Conservation (phyloP, 2,888 invertebrate species). For the Sceliomorpha sp. region DNA sequence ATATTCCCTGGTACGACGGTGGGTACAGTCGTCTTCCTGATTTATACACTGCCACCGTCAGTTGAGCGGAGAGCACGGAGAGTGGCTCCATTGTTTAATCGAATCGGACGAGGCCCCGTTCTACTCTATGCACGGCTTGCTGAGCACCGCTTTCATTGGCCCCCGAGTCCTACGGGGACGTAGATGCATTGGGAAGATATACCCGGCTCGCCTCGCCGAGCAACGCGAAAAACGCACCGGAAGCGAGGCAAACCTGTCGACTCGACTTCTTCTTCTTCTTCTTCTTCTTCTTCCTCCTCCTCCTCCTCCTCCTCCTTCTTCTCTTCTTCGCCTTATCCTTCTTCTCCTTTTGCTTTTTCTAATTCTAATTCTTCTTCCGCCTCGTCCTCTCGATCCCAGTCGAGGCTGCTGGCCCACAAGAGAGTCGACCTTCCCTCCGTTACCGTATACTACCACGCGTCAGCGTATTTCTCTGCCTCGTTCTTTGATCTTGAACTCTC, state of each 20-base stretch:
- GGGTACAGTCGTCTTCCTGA: slow-evolving; percentile 76
- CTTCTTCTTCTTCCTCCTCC: slow-evolving; percentile 27
- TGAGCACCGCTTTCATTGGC: slow-evolving; percentile 17
- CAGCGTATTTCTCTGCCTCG: slow-evolving; percentile 1
- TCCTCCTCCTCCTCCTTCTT: slow-evolving; percentile 23
- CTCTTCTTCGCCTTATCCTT: slow-evolving; percentile 32
- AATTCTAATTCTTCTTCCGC: slow-evolving; percentile 57
- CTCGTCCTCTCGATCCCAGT: slow-evolving; percentile 9
- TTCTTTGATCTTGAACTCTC: slow-evolving; percentile 15
- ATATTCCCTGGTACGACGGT: slow-evolving; percentile 63
- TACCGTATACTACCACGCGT: not conserved
- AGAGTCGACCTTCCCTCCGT: too few species aligned
- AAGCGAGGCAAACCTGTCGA: slow-evolving; percentile 6
- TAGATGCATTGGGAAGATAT: too few species aligned
- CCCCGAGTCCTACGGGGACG: slow-evolving; percentile 9
- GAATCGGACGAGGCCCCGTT: slow-evolving; percentile 65
- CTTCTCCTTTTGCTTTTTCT: too few species aligned
- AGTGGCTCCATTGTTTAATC: slow-evolving; percentile 76
- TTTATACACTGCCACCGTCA: slow-evolving; percentile 77
- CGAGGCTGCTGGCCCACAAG: too few species aligned
- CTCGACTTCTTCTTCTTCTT: slow-evolving; percentile 13
- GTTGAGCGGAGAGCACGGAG: slow-evolving; percentile 60
- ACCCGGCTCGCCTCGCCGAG: slow-evolving; percentile 27
- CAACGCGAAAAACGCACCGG: too few species aligned
- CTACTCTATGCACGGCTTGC: slow-evolving; percentile 21